phyloP scores from a whole-genome alignment of 1,140 invertebrate species.

The Monomorium pharaonis region DNA sequence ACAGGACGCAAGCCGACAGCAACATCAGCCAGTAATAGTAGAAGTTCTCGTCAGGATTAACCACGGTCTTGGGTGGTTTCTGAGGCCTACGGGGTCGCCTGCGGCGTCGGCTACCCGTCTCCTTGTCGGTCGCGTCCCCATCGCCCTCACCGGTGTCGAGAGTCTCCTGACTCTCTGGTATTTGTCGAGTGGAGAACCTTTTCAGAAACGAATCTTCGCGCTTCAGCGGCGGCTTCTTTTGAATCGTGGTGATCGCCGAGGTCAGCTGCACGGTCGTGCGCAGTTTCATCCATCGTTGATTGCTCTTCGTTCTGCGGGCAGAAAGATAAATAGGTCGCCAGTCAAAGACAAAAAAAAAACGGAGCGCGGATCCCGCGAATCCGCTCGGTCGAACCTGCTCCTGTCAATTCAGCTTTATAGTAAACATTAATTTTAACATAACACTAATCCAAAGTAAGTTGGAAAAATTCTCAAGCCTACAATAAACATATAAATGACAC shows the following conservation, averaged over 20 bases:
- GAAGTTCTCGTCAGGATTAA: constrained; percentile 97
- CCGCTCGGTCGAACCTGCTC: background rate
- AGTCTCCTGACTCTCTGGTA: constrained; percentile 94
- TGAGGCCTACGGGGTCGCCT: constrained; percentile 88
- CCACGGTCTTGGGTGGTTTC: constrained; percentile 91
- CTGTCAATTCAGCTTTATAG: background rate
- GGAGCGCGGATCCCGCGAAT: background rate
- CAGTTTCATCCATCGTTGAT: constrained; percentile 97
- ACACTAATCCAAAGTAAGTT: background rate
- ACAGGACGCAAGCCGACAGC: constrained; percentile 94
- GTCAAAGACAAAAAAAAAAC: constrained; percentile 10
- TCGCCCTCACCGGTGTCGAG: constrained; percentile 87
- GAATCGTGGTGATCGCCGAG: constrained; percentile 90
- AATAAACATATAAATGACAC: background rate
- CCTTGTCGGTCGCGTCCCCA: constrained; percentile 87
- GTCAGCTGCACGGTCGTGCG: constrained; percentile 96
- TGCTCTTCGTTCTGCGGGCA: constrained; percentile 92
- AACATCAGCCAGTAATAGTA: constrained; percentile 98
- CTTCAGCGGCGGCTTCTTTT: constrained; percentile 93
- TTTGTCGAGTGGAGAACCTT: constrained; percentile 96
- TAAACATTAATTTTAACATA: no score
- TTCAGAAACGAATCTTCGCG: constrained; percentile 98
- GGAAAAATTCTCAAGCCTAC: background rate
- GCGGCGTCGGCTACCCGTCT: constrained; percentile 84
- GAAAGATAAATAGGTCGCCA: constrained; percentile 63